Base-by-base conservation (phyloP, 1,140 invertebrate genomes). In the Heterodera schachtii region DNA sequence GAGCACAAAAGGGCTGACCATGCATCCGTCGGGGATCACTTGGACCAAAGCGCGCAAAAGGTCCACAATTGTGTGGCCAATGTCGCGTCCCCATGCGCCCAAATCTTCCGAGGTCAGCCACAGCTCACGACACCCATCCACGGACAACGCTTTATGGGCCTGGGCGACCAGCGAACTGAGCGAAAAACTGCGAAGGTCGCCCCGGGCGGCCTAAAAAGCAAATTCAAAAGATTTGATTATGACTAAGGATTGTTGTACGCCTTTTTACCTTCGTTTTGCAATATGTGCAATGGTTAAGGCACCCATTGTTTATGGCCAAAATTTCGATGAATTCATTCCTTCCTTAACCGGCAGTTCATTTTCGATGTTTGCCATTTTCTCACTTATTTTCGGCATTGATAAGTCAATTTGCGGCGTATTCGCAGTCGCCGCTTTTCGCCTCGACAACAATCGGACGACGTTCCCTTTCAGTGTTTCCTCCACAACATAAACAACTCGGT, bases 51-150 rank as follows among this genome's bases (percentile, higher is more conserved):
- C 91, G 93, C 94, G 94, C 49, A 99, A 91, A 64, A 98, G 91
- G 90, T 95, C 93, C 0, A 96, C 95, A 57, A 99, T 91, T 4
- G 93, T 84, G 83, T 85, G 76, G 9, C 94, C 95, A 86, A 98
- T 96, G 90, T 99, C 97, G 82, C 94, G 92, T 0, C 97, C 97
- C 90, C 98, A 99, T 2, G 97, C 95, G 0, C 97, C 97, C 3
- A 96, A 95, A 90, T 99, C 97, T 92, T 99, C 97, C 6, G 95
- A 97, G 0, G 97, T 99, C 3, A 99, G 90, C 97, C 97, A 99
- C n/a, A 99, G 93, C 90, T 99, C 97, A 79, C 94, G 93, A 3
- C 98, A 96, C 3, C 96, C 96, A 91, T 99, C 96, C 90, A 91
- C 91, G 87, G 90, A 81, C 87, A 93, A 98, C 0, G 95, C 95